phyloP scores from a whole-genome alignment of 2,113 vertebrate genomes.

The Zosterops pallidus region DNA sequence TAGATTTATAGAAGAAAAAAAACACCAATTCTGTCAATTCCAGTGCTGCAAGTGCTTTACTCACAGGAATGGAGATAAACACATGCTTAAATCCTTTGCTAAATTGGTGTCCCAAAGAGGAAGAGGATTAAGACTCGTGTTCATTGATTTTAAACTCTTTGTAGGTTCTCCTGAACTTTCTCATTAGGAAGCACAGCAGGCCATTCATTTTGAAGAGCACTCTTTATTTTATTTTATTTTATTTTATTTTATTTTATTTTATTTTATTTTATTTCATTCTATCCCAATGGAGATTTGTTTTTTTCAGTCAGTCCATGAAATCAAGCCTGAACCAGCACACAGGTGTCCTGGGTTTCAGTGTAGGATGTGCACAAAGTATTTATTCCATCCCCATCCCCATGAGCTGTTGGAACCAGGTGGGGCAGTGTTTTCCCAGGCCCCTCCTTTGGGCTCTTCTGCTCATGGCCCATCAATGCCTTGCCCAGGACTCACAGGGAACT shows the following conservation, averaged over 20 bases:
- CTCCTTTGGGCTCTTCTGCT: too few species aligned
- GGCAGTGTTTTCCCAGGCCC: too few species aligned
- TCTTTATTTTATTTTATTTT: background rate
- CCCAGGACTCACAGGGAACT: too few species aligned
- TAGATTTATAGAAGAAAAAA: background rate
- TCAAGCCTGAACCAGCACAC: background rate
- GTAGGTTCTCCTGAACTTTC: background rate
- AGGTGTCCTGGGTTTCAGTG: too few species aligned
- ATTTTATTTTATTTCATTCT: background rate
- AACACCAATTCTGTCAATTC: background rate
- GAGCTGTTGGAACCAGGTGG: too few species aligned
- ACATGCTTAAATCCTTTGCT: background rate
- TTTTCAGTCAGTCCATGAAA: background rate
- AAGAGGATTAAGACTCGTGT: background rate
- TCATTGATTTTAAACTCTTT: background rate
- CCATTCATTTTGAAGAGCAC: background rate
- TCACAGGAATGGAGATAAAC: background rate
- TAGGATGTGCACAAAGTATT: too few species aligned
- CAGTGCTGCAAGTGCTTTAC: background rate
- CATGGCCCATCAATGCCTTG: too few species aligned
- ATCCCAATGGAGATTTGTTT: background rate
- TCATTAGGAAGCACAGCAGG: slow-evolving; percentile 1
- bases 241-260: background rate
- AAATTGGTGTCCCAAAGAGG: background rate
- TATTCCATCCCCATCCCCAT: too few species aligned